phyloP scores from a whole-genome alignment of 2,113 vertebrate species.

The Trichomycterus rosablanca region DNA sequence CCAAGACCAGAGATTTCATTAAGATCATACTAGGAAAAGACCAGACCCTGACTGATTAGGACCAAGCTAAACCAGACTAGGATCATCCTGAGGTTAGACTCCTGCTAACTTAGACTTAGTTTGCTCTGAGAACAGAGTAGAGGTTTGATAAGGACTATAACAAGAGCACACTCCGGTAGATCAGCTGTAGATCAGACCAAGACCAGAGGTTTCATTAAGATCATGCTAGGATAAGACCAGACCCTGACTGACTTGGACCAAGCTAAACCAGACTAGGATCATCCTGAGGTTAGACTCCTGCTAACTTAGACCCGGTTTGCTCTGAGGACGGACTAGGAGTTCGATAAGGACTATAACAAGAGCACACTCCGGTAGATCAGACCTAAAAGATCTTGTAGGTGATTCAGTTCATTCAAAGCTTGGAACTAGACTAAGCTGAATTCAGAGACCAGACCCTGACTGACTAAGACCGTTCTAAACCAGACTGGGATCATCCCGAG shows the following conservation, averaged over 20 bases:
- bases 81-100: background rate
- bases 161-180: no score
- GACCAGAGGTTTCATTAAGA: background rate
- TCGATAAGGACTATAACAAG: background rate
- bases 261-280: background rate
- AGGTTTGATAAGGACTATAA: no score
- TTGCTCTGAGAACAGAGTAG: no score
- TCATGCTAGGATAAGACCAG: background rate
- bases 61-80: background rate
- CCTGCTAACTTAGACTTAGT: no score
- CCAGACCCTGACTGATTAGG: no score
- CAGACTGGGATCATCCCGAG: background rate
- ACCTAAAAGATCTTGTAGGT: background rate
- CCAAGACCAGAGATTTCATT: background rate
- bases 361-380: background rate
- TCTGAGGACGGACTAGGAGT: background rate
- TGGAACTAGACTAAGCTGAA: no score
- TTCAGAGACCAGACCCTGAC: background rate
- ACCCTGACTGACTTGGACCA: no score
- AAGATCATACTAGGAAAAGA: background rate
- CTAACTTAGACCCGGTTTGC: no score
- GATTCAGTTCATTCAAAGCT: background rate
- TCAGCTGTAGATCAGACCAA: background rate
- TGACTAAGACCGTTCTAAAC: background rate
- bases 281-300: no score